Percentiles rank a stretch among this genome's conserved stretches.
Evolutionary conservation across 23 tunicate genomes (phyloP).

Genomic region (Trididemnum clinides): DNA sequence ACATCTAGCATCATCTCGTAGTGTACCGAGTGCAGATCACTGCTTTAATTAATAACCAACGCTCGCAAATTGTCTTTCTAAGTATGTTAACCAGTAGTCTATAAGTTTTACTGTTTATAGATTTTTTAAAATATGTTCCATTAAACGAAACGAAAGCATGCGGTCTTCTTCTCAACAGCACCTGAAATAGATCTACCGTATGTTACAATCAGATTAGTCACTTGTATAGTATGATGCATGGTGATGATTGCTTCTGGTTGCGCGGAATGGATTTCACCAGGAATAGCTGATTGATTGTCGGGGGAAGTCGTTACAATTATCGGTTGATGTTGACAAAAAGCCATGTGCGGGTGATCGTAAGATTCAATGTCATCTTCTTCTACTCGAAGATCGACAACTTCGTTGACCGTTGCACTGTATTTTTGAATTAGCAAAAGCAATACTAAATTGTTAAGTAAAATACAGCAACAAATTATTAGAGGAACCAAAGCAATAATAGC

Average conservation of each 20-base stretch:
- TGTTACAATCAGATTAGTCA: no score
- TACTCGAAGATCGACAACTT: conserved; percentile 60
- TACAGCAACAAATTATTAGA: no score
- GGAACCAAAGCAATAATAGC: no score
- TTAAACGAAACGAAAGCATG: not conserved
- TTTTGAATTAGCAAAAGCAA: no score
- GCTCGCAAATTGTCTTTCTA: no score
- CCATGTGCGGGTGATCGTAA: conserved; percentile 9
- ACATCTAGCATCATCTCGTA: no score
- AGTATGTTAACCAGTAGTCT: no score
- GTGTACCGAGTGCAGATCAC: no score
- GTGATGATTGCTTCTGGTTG: conserved; percentile 64
- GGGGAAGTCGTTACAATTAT: conserved; percentile 28
- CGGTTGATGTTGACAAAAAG: conserved; percentile 24
- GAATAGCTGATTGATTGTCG: not conserved
- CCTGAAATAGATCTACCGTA: no score
- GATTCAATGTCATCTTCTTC: not conserved
- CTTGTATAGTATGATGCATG: conserved; percentile 91
- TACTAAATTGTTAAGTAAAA: no score
- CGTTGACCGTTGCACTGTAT: conserved; percentile 78
- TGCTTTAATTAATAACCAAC: no score
- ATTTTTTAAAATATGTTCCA: not conserved
- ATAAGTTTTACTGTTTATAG: not conserved
- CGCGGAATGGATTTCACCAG: not conserved
- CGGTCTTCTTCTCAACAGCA: not conserved